phyloP scores from a whole-genome alignment of 2,888 invertebrate genomes.

The Gnatocerus cornutus region DNA sequence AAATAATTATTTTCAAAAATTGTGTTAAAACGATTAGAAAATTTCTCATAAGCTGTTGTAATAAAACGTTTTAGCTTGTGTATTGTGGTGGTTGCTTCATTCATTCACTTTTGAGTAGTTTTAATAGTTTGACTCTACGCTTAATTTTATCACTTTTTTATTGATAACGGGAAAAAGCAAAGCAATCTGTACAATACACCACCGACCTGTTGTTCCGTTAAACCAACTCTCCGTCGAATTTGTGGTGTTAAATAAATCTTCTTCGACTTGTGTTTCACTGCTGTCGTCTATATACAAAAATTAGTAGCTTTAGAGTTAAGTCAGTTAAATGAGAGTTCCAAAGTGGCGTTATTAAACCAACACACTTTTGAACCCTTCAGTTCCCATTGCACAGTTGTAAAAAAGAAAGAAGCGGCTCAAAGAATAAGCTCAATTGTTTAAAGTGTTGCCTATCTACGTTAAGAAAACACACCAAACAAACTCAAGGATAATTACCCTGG shows the following conservation, averaged over 20 bases:
- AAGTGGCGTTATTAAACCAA: slow-evolving; percentile 5
- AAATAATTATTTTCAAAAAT: slow-evolving; percentile 11
- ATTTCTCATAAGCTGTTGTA: no score
- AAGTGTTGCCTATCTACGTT: slow-evolving; percentile 29
- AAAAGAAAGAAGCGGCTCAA: not conserved
- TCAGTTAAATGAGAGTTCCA: slow-evolving; percentile 17
- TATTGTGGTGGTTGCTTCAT: not conserved
- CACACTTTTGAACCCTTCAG: slow-evolving; percentile 16
- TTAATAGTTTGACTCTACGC: not conserved
- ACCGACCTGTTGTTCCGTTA: slow-evolving; percentile 36
- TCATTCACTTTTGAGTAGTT: slow-evolving; percentile 37
- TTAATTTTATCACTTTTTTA: not conserved
- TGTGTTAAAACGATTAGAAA: no score
- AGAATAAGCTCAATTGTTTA: slow-evolving; percentile 22
- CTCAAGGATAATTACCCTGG: slow-evolving; percentile 40
- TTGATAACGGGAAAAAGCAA: slow-evolving; percentile 15
- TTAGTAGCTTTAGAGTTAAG: slow-evolving; percentile 49
- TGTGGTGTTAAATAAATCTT: slow-evolving; percentile 45
- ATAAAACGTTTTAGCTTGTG: no score
- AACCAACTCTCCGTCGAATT: slow-evolving; percentile 36
- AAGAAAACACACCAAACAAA: slow-evolving; percentile 4
- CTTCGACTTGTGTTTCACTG: slow-evolving; percentile 38
- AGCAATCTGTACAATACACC: slow-evolving; percentile 12
- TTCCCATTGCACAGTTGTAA: not conserved
- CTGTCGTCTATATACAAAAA: slow-evolving; percentile 51